Base-by-base conservation (phyloP, 2,113 vertebrate genomes). In the Cichladusa arquata region DNA sequence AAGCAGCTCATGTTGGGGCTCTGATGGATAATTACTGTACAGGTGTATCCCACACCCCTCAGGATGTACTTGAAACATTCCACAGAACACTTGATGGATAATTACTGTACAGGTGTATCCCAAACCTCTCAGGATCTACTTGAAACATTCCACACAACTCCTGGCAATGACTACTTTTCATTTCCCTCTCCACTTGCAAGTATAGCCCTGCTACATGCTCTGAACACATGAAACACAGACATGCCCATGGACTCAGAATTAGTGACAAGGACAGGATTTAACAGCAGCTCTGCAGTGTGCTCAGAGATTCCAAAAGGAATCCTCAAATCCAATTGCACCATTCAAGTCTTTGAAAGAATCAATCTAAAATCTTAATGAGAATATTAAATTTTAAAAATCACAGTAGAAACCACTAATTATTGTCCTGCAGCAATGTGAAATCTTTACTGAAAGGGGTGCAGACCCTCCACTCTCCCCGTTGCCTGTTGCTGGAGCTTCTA, bases 171-270 rank as follows among this genome's bases (percentile, higher is more conserved):
- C 38, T 61, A 42, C 4, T 6, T 91, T 38, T 81, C 33, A 34
- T 78, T 67, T 84, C 62, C 16, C 22, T 90, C 79, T 33, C 14
- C 54, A 25, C 53, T 72, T 65, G 34, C 23, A 71, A 82, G 48
- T 14, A 2, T 8, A 85, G 33, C 45, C 16, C n/a, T 54, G 10
- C 12, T 8, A 3, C 2, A 3, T 2, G 1, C 17, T 65, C 12
- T 40, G 7, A 17, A n/a, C 2, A n/a, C 15, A 31, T 2, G 31
- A 40, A 79, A 11, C 38, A 36, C 33, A 84, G 12, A 58, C 38
- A 26, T 6, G 31, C 4, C 5, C 18, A 1, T 66, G 42, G 12
- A 12, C 24, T 58, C 42, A 31, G 53, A 15, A 53, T 48, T 8
- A 40, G 15, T 13, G 45, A 45, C 23, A 24, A 77, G 38, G 53